Evolutionary conservation across 2,113 vertebrate genomes (phyloP), one percentile per base, ranked within the genome.

Genomic region (Tragelaphus strepsiceros): DNA sequence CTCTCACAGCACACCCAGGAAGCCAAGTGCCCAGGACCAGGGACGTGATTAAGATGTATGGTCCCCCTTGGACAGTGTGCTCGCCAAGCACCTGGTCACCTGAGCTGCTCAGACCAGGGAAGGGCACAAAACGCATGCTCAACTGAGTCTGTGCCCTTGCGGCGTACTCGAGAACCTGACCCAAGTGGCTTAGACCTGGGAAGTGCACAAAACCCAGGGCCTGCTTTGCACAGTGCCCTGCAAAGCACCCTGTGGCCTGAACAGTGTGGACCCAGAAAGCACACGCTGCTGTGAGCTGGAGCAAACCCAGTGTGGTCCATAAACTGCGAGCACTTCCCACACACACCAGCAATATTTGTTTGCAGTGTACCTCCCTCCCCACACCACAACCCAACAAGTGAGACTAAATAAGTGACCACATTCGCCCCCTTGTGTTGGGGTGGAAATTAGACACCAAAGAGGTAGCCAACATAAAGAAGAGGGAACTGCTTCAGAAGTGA

Each of bases 71-170:
- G 67, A 39, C 19, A 13, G 5, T 39, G 67, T 0, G 4, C 35
- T 24, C 0, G 1, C 19, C 67, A 74, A 74, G 19, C 19, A 39
- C 67, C 67, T 74, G 67, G 67, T 74, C 67, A 6, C 35, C 67
- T 6, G 19, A 74, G 35, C 10, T 39, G n/a, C n/a, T 74, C 0
- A 0, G 67, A 74, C 35, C 10, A 3, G 67, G n/a, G 35, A 74
- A 74, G 35, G n/a, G 67, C 67, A 39, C 67, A 71, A 71, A 71
- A 71, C 10, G 3, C n/a, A 39, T 6, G 19, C n/a, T 35, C n/a
- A 12, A 39, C n/a, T 1, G 0, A 71, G 10, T 39, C n/a, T 39
- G 67, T 39, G 67, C 5, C n/a, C n/a, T 71, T 39, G n/a, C 0
- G 1, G 32, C 8, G 1, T 35, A 22, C n/a, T 10, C 2, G 5